phyloP scores from a whole-genome alignment of 2,113 vertebrate genomes.

The Silurus asotus region DNA sequence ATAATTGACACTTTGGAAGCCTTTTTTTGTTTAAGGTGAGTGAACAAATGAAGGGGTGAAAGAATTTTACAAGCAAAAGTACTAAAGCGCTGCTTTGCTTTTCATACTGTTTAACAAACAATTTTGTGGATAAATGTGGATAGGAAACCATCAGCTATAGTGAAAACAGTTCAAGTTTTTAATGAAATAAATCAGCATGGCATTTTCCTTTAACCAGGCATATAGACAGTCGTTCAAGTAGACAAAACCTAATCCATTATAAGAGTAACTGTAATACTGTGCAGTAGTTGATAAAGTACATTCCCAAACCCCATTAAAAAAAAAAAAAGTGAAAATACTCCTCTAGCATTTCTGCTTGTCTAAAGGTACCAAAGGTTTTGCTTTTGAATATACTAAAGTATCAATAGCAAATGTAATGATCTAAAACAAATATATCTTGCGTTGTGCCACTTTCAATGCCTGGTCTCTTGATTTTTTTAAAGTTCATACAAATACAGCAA shows the following conservation, averaged over 20 bases:
- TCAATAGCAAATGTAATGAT: no score
- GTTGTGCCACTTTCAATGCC: neutral
- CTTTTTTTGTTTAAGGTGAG: neutral
- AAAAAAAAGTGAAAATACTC: no score
- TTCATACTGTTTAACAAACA: no score
- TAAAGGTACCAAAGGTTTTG: no score
- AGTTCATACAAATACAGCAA: slow-evolving; percentile 1
- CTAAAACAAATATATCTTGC: no score
- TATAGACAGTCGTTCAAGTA: neutral
- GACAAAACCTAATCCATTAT: neutral
- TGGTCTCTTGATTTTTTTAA: neutral
- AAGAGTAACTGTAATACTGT: neutral
- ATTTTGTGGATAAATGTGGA: neutral
- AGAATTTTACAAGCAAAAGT: neutral
- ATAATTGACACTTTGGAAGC: neutral
- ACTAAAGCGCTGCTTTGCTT: neutral
- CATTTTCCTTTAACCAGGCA: neutral
- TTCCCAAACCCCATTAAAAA: no score
- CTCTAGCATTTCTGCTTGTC: no score
- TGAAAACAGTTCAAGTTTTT: neutral
- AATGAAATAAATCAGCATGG: neutral
- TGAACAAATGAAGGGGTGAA: neutral
- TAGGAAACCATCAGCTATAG: neutral
- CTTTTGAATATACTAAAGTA: no score
- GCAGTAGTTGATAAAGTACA: neutral